Base-by-base conservation (phyloP, 2,888 invertebrate genomes). In the Tenthredo distinguenda region DNA sequence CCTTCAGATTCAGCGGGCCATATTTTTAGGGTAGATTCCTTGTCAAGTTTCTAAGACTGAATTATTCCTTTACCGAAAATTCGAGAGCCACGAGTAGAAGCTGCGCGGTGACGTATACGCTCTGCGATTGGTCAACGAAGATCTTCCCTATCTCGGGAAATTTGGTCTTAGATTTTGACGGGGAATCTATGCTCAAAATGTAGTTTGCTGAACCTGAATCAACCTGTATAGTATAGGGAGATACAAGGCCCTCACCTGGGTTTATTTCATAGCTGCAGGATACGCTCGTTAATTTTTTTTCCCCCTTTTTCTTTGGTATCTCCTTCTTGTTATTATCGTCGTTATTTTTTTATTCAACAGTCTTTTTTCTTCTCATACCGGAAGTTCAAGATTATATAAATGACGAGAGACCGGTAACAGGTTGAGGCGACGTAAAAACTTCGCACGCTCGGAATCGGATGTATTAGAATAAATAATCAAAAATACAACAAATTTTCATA, bases 211-310 rank as follows among this genome's bases (percentile, higher is more conserved):
- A 43, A 43, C 2, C 12, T 43, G 43, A 12, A 43, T 43, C 43
- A 12, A 10, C 43, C 43, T 43, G 43, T 43, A 2, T 10, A 12
- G 3, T 43, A 43, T 43, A 43, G 43, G 10, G 10, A 12, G 31
- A 12, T 15, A 31, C 34, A 65, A 65, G 65, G 0, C 65, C 65
- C 9, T 15, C 21, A 65, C 72, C 72, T 72, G 72, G 40, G 21
- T 2, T 72, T 21, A 72, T 40, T 72, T 21, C 21, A 72, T 40
- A 15, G 37, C 72, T 72, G 7, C 72, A 72, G 72, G 72, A 72
- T 72, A 72, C 40, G 72, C 40, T 72, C 37, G 72, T 72, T 72
- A 72, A 72, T 34, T 72, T 72, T 40, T 40, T 40, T 72, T 6
- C 1, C n/a, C n/a, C 6, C 1, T 15, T 9, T n/a, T 40, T n/a